Conservation (phyloP, 2,888 invertebrate species). For the Drosophila prolongata region DNA sequence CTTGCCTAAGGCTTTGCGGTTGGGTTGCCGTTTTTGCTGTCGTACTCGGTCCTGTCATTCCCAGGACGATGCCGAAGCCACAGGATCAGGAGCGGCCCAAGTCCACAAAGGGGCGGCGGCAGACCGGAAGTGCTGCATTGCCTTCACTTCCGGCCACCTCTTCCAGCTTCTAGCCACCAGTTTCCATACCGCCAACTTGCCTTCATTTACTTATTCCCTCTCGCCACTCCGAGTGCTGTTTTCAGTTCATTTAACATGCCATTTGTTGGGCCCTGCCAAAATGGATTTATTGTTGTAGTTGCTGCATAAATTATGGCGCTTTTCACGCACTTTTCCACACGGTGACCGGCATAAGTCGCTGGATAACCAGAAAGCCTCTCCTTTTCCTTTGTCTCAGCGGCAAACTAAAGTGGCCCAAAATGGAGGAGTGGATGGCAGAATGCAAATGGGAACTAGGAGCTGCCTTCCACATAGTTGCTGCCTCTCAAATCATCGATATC, state of each 20-base stretch:
- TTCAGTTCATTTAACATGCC: slow-evolving; percentile 55
- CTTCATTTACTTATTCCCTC: slow-evolving; percentile 18
- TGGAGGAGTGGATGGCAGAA: background rate
- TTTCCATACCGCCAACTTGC: background rate
- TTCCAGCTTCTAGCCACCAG: background rate
- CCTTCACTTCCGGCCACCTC: slow-evolving; percentile 42
- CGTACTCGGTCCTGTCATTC: slow-evolving; percentile 18
- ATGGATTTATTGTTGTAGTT: slow-evolving; percentile 53
- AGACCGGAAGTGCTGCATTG: slow-evolving; percentile 52
- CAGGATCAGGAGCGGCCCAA: slow-evolving; percentile 9
- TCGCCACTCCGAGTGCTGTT: slow-evolving; percentile 8
- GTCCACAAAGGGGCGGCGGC: slow-evolving; percentile 19
- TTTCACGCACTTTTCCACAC: slow-evolving; percentile 49
- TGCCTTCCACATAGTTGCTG: background rate
- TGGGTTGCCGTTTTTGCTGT: slow-evolving; percentile 15
- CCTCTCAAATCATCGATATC: background rate
- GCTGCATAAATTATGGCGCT: slow-evolving; percentile 50
- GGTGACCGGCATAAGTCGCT: background rate
- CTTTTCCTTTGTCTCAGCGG: background rate
- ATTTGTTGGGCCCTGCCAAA: slow-evolving; percentile 47
- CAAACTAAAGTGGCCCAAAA: background rate
- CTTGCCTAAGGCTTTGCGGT: slow-evolving; percentile 49
- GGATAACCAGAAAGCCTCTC: background rate
- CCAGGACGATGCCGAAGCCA: slow-evolving; percentile 30
- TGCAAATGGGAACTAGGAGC: background rate